Conservation (phyloP, 2,113 vertebrate species). For the Calyptommatus sinebrachiatus region DNA sequence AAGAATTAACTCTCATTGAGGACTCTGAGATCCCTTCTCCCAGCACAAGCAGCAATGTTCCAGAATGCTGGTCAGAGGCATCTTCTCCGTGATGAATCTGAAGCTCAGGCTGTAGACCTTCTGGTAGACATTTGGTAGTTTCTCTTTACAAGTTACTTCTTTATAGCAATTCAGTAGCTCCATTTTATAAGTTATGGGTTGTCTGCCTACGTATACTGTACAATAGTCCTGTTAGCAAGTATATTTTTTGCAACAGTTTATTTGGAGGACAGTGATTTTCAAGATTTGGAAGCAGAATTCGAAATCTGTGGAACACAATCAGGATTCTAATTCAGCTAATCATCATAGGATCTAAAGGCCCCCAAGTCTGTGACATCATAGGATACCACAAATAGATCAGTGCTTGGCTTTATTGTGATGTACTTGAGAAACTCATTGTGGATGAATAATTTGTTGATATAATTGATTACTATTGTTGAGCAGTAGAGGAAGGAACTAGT, state of each 20-base stretch:
- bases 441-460: not conserved
- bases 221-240: slow-evolving; percentile 24
- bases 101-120: not conserved
- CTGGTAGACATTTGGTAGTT: slow-evolving; percentile 10
- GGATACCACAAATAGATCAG: not conserved
- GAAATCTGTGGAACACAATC: not conserved
- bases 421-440: not conserved
- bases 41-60: slow-evolving; percentile 73
- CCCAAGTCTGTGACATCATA: not conserved
- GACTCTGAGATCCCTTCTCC: slow-evolving; percentile 79
- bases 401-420: not conserved
- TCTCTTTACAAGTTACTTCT: not conserved
- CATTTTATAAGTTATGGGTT: slow-evolving; percentile 31
- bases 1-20: slow-evolving; percentile 72
- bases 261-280: not conserved
- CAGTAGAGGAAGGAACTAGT: not conserved
- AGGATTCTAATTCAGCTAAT: not conserved
- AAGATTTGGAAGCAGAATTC: not conserved
- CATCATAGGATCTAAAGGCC: not conserved
- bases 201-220: not conserved
- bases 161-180: slow-evolving; percentile 3
- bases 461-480: not conserved
- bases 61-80: slow-evolving; percentile 72
- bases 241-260: slow-evolving; percentile 36
- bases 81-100: slow-evolving; percentile 41